These are phyloP conservation scores for Molanna angustata DNA, from an alignment of 2,888 invertebrate species.

Conservation along the genomic window DNA sequence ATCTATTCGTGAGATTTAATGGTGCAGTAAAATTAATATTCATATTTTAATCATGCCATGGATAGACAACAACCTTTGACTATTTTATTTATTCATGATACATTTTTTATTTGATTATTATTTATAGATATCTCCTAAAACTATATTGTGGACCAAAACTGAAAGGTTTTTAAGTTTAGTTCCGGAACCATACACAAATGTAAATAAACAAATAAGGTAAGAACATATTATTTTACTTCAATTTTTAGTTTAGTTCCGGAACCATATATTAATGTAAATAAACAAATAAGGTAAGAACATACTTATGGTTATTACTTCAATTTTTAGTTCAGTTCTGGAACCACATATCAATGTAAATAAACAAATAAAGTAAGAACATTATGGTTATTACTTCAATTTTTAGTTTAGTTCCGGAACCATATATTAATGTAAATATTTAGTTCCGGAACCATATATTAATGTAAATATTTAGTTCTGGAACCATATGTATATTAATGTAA, in stretches of 20 bases:
- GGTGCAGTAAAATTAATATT: too few species aligned
- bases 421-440: constrained; percentile 65
- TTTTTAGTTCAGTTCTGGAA: constrained; percentile 71
- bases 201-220: constrained; percentile 68
- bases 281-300: constrained; percentile 64
- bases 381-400: too few species aligned
- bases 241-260: constrained; percentile 73
- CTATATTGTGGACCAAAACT: constrained; percentile 75
- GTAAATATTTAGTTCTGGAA: constrained; percentile 72
- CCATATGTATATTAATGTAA: constrained; percentile 63
- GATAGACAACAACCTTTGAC: too few species aligned
- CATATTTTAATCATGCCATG: too few species aligned
- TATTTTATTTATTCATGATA: too few species aligned
- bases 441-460: constrained; percentile 55
- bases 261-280: constrained; percentile 60
- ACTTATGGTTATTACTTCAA: too few species aligned
- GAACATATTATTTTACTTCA: too few species aligned
- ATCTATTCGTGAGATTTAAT: too few species aligned
- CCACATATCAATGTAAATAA: constrained; percentile 63
- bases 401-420: constrained; percentile 68
- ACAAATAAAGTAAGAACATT: constrained; percentile 63
- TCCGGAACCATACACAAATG: constrained; percentile 67
- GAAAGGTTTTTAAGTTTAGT: constrained; percentile 71
- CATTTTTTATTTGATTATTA: too few species aligned
- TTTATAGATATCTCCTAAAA: constrained; percentile 50